A percentile compares a stretch with the other conserved stretches of the same genome.
Evolutionary conservation across 2,113 vertebrate species (phyloP).

Genomic region (Lampris megalopsis): DNA sequence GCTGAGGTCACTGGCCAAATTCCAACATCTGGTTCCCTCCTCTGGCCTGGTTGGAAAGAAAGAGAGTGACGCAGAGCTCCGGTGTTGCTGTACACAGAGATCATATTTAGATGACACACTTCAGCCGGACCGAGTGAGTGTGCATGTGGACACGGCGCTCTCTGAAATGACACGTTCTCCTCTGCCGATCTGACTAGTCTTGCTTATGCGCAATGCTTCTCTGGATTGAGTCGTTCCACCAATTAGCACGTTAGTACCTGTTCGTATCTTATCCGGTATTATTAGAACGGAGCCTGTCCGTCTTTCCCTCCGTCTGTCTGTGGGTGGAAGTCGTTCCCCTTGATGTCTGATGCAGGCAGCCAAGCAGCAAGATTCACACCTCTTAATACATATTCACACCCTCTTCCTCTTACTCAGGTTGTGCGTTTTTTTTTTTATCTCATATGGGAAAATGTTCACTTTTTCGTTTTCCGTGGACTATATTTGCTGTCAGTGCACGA

Average conservation of each 20-base stretch:
- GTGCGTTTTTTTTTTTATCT: conserved; percentile 62
- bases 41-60: background rate
- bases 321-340: conserved; percentile 38
- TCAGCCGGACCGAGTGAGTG: conserved; percentile 27
- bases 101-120: conserved; percentile 23
- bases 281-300: conserved; percentile 38
- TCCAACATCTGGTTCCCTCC: conserved; percentile 15
- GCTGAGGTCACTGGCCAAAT: conserved; percentile 36
- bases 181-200: conserved; percentile 36
- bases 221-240: conserved; percentile 24
- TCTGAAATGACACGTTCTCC: conserved; percentile 35
- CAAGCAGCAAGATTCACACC: conserved; percentile 63
- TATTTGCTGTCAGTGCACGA: conserved; percentile 57
- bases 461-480: conserved; percentile 51
- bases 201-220: conserved; percentile 47
- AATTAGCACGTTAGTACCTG: conserved; percentile 24
- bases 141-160: conserved; percentile 1
- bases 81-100: no score
- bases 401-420: conserved; percentile 58
- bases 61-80: no score
- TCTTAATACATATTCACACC: conserved; percentile 70
- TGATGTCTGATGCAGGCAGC: conserved; percentile 44
- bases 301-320: conserved; percentile 41
- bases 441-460: conserved; percentile 61
- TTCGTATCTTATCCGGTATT: conserved; percentile 28